A percentile compares a stretch with the other conserved stretches of the same genome.
Conservation (phyloP, 2,113 vertebrate genomes). For the Aspiorhynchus laticeps region DNA sequence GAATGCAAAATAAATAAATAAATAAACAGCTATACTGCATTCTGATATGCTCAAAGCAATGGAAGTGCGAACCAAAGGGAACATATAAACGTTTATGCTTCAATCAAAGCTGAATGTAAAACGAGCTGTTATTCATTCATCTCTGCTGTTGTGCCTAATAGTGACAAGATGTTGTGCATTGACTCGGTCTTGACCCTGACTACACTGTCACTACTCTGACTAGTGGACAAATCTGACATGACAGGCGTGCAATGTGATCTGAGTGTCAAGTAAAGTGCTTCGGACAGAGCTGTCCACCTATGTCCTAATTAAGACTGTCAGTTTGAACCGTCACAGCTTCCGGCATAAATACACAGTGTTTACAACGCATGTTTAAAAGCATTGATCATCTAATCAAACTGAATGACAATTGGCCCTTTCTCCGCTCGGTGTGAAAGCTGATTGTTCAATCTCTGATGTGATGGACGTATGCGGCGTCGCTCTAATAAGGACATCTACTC, state of each 20-base stretch:
- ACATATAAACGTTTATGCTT: not conserved
- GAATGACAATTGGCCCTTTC: not conserved
- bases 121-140: not conserved
- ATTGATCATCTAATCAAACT: not conserved
- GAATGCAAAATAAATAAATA: not conserved
- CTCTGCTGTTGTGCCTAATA: not conserved
- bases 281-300: constrained; percentile 23
- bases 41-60: not conserved
- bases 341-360: not conserved
- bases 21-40: not conserved
- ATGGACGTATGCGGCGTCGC: not conserved
- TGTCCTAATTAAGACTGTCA: constrained; percentile 48
- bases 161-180: not conserved
- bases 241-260: constrained; percentile 34
- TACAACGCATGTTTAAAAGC: not conserved
- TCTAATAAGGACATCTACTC: not conserved
- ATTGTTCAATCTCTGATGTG: constrained; percentile 19
- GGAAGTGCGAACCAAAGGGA: not conserved
- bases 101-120: not conserved
- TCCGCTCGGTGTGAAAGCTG: not conserved
- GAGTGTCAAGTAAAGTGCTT: constrained; percentile 23
- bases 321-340: constrained; percentile 12
- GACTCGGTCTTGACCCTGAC: constrained; percentile 16
- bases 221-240: constrained; percentile 51
- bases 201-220: constrained; percentile 23